Evolutionary conservation across 2,888 invertebrate genomes (phyloP), one percentile per base, ranked within the genome.

Genomic region (Asteroscopus sphinx): DNA sequence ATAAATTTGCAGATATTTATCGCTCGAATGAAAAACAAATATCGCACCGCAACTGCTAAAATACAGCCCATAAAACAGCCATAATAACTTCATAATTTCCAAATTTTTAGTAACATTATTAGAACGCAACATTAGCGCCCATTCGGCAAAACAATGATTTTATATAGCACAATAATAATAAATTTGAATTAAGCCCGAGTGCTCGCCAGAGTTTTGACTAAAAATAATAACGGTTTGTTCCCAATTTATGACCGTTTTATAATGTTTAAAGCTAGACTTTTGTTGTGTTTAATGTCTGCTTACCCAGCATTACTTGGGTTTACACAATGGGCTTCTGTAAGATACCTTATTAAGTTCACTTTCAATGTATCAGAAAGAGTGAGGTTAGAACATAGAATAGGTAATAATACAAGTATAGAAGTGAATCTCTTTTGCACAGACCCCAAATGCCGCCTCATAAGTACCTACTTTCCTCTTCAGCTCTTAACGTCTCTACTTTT

Each of bases 111-210:
- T 35, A 72, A 47, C 40, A 42, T 63, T 65, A 61, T 45, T 17
- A 53, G 42, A 39, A 54, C 46, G 55, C 42, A 36, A 56, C 72
- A 53, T 68, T 51, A 61, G 41, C 37, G 49, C 47, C 51, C 55
- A 71, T 63, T 71, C 30, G 56, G 64, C 44, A 62, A 75, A 79
- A 72, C 77, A 76, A 77, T 68, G 58, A 68, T 71, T 68, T 71
- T 45, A 60, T 48, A 56, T 52, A 42, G 48, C 64, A 57, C 54
- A 73, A 81, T 82, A 76, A 80, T 76, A 77, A 82, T 83, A 81
- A 83, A 83, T 83, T 82, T 77, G 55, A 71, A 77, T 82, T 79
- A 78, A 62, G 61, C 21, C 54, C 8, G 65, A 78, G 74, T 70
- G 66, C 60, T 28, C 51, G 33, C 33, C 51, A 37, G 71, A 80